phyloP scores from a whole-genome alignment of 2,888 invertebrate species.

The Plagodis pulveraria region DNA sequence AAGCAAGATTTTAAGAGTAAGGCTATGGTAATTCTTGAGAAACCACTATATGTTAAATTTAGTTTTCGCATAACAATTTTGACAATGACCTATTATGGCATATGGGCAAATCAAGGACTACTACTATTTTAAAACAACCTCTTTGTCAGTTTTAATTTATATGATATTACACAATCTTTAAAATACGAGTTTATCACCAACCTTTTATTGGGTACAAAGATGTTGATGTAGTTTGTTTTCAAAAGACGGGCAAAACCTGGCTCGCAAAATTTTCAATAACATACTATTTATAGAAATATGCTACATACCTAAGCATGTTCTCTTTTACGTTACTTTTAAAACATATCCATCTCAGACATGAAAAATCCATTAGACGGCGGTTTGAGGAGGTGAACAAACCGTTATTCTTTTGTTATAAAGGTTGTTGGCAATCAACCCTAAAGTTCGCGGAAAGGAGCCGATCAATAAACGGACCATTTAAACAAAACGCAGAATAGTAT shows the following conservation, averaged over 20 bases:
- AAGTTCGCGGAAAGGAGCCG: constrained; percentile 9
- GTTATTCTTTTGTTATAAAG: constrained; percentile 10
- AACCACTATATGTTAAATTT: neutral
- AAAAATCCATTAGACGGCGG: constrained; percentile 6
- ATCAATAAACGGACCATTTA: constrained; percentile 6
- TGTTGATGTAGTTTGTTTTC: too few relatives aligned
- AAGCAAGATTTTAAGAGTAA: constrained; percentile 12
- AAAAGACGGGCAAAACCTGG: too few relatives aligned
- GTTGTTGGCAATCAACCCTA: constrained; percentile 15
- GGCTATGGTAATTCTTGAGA: constrained; percentile 1
- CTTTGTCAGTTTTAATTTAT: neutral
- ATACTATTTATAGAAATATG: neutral
- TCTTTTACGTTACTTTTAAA: too few relatives aligned
- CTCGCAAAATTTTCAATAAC: too few relatives aligned
- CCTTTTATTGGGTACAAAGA: too few relatives aligned
- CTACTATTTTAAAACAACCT: neutral
- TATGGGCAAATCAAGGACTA: constrained; percentile 4
- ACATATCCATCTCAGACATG: constrained; percentile 1
- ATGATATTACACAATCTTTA: too few relatives aligned
- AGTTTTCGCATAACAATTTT: constrained; percentile 7
- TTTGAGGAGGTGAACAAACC: constrained; percentile 18
- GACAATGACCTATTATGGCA: constrained; percentile 12
- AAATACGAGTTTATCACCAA: too few relatives aligned
- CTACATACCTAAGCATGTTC: too few relatives aligned
- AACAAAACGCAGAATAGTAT: neutral